Evolutionary conservation across 2,113 vertebrate species (phyloP).

Genomic region (Xenopus borealis): DNA sequence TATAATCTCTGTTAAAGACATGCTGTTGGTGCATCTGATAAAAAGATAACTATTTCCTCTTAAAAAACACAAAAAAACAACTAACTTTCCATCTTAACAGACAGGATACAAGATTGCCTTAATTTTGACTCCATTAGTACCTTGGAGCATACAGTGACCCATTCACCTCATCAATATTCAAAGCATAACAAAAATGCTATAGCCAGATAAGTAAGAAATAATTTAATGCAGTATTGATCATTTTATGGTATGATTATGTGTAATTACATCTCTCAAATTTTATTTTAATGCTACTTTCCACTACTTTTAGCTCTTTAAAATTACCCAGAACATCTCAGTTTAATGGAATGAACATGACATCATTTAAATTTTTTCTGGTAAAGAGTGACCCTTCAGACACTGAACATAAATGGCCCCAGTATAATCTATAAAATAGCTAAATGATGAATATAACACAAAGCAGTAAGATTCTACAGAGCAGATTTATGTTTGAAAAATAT

Average conservation of each 20-base stretch:
- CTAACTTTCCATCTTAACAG: constrained; percentile 1
- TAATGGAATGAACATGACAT: constrained; percentile 78
- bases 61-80: constrained; percentile 25
- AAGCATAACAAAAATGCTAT: constrained; percentile 73
- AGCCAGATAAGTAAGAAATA: constrained; percentile 77
- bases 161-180: constrained; percentile 79
- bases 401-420: constrained; percentile 78
- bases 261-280: constrained; percentile 83
- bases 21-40: constrained; percentile 43
- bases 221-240: constrained; percentile 82
- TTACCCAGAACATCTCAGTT: constrained; percentile 74
- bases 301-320: constrained; percentile 80
- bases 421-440: constrained; percentile 82
- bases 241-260: constrained; percentile 81
- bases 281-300: constrained; percentile 82
- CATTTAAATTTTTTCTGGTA: constrained; percentile 78
- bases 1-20: constrained; percentile 52
- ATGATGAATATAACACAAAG: constrained; percentile 64
- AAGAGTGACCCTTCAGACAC: constrained; percentile 78
- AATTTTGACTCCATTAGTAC: constrained; percentile 72
- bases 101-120: constrained; percentile 63
- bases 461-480: no score
- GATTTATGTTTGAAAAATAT: no score
- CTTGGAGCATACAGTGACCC: constrained; percentile 63
- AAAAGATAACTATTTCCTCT: constrained; percentile 40